Evolutionary conservation across 1,140 invertebrate species (phyloP).

Genomic region (Drosophila bocqueti): DNA sequence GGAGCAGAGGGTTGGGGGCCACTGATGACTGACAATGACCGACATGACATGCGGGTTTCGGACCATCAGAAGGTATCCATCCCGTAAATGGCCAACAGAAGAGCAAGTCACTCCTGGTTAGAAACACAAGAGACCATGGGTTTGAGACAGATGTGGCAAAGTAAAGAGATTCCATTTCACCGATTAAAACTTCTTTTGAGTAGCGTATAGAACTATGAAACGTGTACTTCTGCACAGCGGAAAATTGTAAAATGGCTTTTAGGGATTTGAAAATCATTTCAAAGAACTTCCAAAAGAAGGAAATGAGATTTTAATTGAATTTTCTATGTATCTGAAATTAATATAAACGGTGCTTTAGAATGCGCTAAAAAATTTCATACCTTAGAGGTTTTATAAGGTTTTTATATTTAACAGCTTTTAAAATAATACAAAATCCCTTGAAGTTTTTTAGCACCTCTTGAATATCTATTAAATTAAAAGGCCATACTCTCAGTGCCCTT

Average conservation of each 20-base stretch:
- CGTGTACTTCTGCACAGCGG: background rate
- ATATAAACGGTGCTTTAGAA: too few species aligned
- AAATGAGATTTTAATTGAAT: too few species aligned
- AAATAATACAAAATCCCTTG: too few species aligned
- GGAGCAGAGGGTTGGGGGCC: conserved; percentile 14
- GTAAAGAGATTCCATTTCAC: background rate
- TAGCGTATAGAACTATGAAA: background rate
- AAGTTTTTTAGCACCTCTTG: background rate
- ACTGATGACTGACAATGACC: conserved; percentile 45
- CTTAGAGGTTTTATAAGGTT: too few species aligned
- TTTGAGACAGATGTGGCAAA: conserved; percentile 13
- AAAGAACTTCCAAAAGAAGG: background rate
- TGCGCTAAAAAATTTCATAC: too few species aligned
- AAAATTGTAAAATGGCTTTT: background rate
- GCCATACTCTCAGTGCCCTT: background rate
- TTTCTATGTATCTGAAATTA: too few species aligned
- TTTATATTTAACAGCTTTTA: too few species aligned
- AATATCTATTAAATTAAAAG: background rate
- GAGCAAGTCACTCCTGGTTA: conserved; percentile 33
- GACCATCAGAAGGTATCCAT: conserved; percentile 30
- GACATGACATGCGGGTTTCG: conserved; percentile 42
- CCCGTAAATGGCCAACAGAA: conserved; percentile 13
- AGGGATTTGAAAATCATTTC: background rate
- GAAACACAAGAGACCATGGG: background rate
- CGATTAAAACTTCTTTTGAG: conserved; percentile 21